Base-by-base conservation (phyloP, 35 echinoderm and acorn worm species). In the Hemicentrotus pulcherrimus region DNA sequence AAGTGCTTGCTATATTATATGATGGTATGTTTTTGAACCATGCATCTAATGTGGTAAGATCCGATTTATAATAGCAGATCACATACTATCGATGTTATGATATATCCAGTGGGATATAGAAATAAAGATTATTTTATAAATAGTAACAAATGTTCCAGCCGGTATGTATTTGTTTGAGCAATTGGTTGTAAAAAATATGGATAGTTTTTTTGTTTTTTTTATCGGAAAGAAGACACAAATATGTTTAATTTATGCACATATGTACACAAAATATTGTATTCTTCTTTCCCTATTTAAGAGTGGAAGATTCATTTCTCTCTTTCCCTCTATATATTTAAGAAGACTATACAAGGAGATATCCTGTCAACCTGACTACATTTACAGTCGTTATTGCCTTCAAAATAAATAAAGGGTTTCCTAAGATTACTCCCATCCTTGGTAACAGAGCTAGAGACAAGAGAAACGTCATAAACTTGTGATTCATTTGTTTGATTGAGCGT, bases 71-170 rank as follows among this genome's bases (percentile, higher is more conserved):
- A 78, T 4, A 8, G 28, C 7, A 78, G 22, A n/a, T 78, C 18
- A 70, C 61, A 70, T 24, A 70, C 16, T 70, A 70, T 70, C 22
- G 48, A 70, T n/a, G 65, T 78, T 28, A 78, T 78, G 4, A 78
- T 18, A 78, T 18, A 78, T 78, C 65, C 7, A 2, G 19, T 78
- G 19, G 5, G 4, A 28, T 78, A 78, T 78, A 78, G 65, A n/a
- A 78, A 78, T 78, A 78, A 78, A 78, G 65, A 78, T n/a, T 78
- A 78, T 78, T 78, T 78, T 78, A 78, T 78, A 78, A 4, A 78
- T 78, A 28, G 65, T 78, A n/a, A 5, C 7, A 59, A 78, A n/a
- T 78, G 5, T 78, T 24, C 7, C 5, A 14, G 11, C 52, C 2
- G 52, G 35, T 41, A 41, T 41, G 0, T 41, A 41, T 41, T 41